Evolutionary conservation across 2,113 vertebrate genomes (phyloP).

Genomic region (Lynx canadensis): DNA sequence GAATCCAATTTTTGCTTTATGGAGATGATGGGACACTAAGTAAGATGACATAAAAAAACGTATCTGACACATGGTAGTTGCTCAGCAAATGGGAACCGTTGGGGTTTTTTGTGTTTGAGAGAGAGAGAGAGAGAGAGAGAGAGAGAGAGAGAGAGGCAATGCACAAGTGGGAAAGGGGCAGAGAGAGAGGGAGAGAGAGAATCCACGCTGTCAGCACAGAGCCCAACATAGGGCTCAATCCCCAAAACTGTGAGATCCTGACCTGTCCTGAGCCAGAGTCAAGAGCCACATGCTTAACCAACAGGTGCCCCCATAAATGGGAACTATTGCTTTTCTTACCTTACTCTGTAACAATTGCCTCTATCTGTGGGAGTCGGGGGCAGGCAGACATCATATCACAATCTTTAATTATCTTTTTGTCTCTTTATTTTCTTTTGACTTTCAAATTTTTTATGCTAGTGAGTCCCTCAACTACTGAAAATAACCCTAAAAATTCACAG

Average conservation of each 20-base stretch:
- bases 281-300: too few relatives aligned
- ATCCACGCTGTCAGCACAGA: too few relatives aligned
- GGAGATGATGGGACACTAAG: background rate
- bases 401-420: background rate
- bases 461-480: background rate
- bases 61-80: too few relatives aligned
- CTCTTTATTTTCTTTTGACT: background rate
- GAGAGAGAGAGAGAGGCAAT: too few relatives aligned
- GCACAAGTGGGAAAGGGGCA: too few relatives aligned
- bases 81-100: background rate
- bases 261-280: too few relatives aligned
- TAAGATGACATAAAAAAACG: background rate
- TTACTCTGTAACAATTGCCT: background rate
- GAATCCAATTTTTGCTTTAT: background rate
- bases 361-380: background rate
- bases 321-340: background rate
- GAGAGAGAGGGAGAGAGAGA: too few relatives aligned
- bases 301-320: background rate
- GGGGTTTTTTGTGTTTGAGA: too few relatives aligned
- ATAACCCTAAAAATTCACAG: background rate
- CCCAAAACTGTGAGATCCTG: too few relatives aligned
- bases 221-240: too few relatives aligned
- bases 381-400: background rate
- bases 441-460: background rate
- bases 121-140: too few relatives aligned